These are phyloP conservation scores for Tursiops truncatus DNA, from an alignment of 2,113 vertebrate genomes.

Conservation along the genomic window DNA sequence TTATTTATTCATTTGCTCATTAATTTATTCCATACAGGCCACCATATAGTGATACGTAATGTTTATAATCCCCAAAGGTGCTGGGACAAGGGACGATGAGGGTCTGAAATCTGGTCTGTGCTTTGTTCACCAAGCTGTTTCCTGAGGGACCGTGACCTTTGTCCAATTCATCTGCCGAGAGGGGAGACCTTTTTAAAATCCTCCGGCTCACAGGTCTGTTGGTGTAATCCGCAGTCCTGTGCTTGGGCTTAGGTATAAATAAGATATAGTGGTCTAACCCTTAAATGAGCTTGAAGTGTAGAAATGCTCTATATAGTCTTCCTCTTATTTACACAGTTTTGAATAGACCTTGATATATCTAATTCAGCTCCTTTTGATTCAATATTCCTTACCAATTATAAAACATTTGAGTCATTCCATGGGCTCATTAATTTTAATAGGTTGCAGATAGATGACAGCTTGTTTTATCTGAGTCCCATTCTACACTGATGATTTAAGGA, in stretches of 20 bases:
- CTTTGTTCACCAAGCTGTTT: background rate
- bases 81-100: background rate
- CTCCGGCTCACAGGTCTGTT: background rate
- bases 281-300: background rate
- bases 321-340: background rate
- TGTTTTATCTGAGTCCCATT: background rate
- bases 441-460: background rate
- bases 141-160: background rate
- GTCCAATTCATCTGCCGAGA: background rate
- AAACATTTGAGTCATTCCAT: background rate
- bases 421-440: conserved; percentile 4
- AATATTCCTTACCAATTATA: background rate
- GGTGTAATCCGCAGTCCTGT: background rate
- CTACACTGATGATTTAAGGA: background rate
- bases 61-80: background rate
- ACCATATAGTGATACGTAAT: background rate
- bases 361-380: background rate
- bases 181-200: background rate
- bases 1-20: background rate
- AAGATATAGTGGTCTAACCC: background rate
- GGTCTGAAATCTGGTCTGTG: background rate
- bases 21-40: background rate
- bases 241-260: background rate
- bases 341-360: background rate
- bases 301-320: background rate